Evolutionary conservation across 2,797 vertebrate species (phyloP), one percentile per base, ranked within the genome.

Genomic region (Prionace glauca): DNA sequence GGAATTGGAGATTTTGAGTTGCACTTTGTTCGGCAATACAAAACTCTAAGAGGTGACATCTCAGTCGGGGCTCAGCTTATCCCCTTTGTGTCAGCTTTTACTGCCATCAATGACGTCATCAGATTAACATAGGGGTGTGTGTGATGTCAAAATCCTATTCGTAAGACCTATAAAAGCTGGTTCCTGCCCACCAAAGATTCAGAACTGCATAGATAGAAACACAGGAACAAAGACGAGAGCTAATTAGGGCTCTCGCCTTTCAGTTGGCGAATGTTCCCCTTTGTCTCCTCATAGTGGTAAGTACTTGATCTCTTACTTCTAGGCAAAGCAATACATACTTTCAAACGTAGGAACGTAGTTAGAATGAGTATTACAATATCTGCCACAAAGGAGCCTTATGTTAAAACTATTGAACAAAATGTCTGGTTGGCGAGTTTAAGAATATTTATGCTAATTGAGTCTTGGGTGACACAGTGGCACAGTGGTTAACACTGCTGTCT

Each of bases 111-210:
- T 96, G 96, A 97, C 97, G 97, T 96, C 97, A 96, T 94, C 65
- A 96, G 97, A 96, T 97, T 95, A 95, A 96, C 96, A 84, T 7
- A 50, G 41, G 36, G 95, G 96, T 96, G 97, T 96, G 94, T 96
- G 97, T 2, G 96, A 96, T 69, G 95, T 96, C 88, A 0, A 97
- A 99, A 99, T 98, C 99, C 96, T 96, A 97, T 62, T 65, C 79
- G 65, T 10, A 94, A 93, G 95, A 94, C 95, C 95, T 91, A 96
- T 98, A 97, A 97, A 96, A 97, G 96, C 95, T 96, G 97, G 97
- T 97, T 96, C 97, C 96, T 96, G 67, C 24, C 72, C 45, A 94
- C 96, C 60, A 96, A 91, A 96, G 96, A 36, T 32, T 96, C 96
- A 97, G 96, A 97, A 96, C 96, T 96, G 97, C 96, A 96, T 96